Percentiles rank a stretch among this genome's conserved stretches.
Conservation (phyloP, 2,888 invertebrate genomes). For the Ochropleura plecta region DNA sequence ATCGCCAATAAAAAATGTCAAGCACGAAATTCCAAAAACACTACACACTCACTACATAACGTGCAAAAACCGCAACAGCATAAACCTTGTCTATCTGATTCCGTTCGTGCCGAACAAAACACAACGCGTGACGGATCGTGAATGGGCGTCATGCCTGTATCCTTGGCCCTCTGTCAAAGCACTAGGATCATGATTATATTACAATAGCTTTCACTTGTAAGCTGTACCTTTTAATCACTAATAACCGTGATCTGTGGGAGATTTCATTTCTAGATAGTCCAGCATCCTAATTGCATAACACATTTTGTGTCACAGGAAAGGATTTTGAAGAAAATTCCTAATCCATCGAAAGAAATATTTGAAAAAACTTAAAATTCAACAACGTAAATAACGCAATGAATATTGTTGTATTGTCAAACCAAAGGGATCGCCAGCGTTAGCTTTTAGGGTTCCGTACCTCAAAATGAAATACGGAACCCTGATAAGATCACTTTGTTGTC, state of each 20-base stretch:
- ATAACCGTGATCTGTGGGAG: slow-evolving; percentile 15
- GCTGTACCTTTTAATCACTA: slow-evolving; percentile 1
- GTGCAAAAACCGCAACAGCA: slow-evolving; percentile 13
- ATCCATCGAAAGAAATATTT: too few species aligned
- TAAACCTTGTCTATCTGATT: slow-evolving; percentile 17
- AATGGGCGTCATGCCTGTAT: slow-evolving; percentile 60
- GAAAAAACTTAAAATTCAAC: too few species aligned
- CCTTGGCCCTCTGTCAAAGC: slow-evolving; percentile 62
- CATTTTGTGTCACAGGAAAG: background rate
- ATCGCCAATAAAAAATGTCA: background rate
- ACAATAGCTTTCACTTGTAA: slow-evolving; percentile 47
- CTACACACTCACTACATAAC: background rate
- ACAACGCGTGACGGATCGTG: slow-evolving; percentile 66
- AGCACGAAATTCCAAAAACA: background rate
- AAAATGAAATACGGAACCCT: too few species aligned
- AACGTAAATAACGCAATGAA: too few species aligned
- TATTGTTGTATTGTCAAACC: too few species aligned
- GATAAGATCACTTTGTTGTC: too few species aligned
- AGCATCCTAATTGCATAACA: background rate
- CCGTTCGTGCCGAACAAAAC: slow-evolving; percentile 41
- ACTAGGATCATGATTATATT: slow-evolving; percentile 41
- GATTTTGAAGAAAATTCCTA: too few species aligned
- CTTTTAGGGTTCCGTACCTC: too few species aligned
- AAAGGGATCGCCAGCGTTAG: too few species aligned
- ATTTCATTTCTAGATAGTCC: background rate